phyloP scores from a whole-genome alignment of 1,140 invertebrate species.

The Amphibalanus amphitrite region DNA sequence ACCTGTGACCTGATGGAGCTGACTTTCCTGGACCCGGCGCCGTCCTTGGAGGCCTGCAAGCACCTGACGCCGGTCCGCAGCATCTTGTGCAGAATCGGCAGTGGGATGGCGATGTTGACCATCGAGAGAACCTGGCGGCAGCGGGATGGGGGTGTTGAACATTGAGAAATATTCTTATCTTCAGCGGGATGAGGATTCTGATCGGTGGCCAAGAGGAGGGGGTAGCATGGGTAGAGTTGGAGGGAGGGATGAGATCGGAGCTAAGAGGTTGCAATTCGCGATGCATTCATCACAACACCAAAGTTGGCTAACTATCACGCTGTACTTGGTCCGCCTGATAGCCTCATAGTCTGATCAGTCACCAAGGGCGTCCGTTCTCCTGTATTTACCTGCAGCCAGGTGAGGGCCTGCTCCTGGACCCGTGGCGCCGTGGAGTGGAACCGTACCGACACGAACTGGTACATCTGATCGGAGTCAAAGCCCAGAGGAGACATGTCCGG shows the following conservation, averaged over 20 bases:
- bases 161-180: too few relatives aligned
- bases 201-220: too few relatives aligned
- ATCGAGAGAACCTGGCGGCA: constrained; percentile 53
- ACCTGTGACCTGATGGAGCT: constrained; percentile 8
- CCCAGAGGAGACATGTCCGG: constrained; percentile 86
- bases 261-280: too few relatives aligned
- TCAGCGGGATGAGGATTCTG: too few relatives aligned
- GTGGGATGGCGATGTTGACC: constrained; percentile 71
- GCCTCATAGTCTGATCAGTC: too few relatives aligned
- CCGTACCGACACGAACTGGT: constrained; percentile 75
- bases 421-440: constrained; percentile 68
- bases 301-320: too few relatives aligned
- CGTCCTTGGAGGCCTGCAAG: constrained; percentile 10
- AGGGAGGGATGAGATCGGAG: too few relatives aligned
- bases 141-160: too few relatives aligned
- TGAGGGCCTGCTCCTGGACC: constrained; percentile 80
- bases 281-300: too few relatives aligned
- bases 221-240: too few relatives aligned
- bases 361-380: too few relatives aligned
- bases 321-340: too few relatives aligned
- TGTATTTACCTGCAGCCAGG: constrained; percentile 92
- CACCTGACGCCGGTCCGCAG: constrained; percentile 59
- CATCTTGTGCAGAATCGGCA: constrained; percentile 68
- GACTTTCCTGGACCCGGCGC: constrained; percentile 11
- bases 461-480: constrained; percentile 84